A percentile compares a stretch with the other conserved stretches of the same genome.
These are phyloP conservation scores for Morpho helenor DNA, from an alignment of 2,888 invertebrate genomes.

Conservation along the genomic window DNA sequence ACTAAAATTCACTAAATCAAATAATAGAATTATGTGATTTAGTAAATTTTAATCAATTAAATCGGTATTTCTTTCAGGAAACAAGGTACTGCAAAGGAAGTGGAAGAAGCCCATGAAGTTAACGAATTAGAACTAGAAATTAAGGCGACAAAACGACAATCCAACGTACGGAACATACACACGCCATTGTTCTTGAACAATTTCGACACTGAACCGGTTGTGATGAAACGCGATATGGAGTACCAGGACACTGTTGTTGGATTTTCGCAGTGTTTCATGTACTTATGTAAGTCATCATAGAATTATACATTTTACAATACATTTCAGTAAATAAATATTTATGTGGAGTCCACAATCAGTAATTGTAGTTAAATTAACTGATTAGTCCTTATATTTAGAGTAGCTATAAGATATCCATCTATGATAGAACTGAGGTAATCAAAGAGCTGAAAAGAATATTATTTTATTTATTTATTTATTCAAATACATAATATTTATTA, in stretches of 20 bases:
- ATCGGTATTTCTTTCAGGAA: conserved; percentile 40
- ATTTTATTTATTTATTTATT: too few species aligned
- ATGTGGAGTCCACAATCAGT: too few species aligned
- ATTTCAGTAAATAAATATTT: not conserved
- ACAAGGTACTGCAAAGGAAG: conserved; percentile 50
- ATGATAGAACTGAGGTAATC: too few species aligned
- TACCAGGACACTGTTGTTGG: conserved; percentile 46
- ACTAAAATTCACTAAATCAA: too few species aligned
- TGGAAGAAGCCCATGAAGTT: conserved; percentile 65
- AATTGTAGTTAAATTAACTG: too few species aligned
- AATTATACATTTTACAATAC: not conserved
- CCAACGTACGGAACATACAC: conserved; percentile 41
- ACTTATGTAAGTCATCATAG: conserved; percentile 55
- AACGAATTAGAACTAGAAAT: conserved; percentile 45
- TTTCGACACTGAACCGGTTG: conserved; percentile 41
- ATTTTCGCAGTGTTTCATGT: conserved; percentile 66
- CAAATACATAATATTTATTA: too few species aligned
- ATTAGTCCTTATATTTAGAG: too few species aligned
- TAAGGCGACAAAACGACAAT: conserved; percentile 21
- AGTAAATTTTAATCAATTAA: too few species aligned
- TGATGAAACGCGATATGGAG: conserved; percentile 23
- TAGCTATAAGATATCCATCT: too few species aligned
- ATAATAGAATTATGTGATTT: too few species aligned
- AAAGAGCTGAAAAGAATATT: too few species aligned
- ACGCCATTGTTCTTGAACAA: conserved; percentile 57